A percentile compares a stretch with the other conserved stretches of the same genome.
Conservation (phyloP, 1,140 invertebrate genomes). For the Parapsyche elsis region DNA sequence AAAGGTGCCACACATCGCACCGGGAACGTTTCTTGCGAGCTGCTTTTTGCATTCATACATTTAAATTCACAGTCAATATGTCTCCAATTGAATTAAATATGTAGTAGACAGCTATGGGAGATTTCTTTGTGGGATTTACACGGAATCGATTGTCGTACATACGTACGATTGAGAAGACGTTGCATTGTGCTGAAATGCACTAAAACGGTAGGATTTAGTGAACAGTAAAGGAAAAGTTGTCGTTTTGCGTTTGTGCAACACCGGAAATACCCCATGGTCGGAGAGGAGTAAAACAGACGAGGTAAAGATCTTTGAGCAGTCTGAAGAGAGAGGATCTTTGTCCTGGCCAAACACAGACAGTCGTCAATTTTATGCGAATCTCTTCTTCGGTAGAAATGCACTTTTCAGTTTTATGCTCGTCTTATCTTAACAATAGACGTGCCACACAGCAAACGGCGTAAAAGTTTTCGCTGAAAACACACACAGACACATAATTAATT, state of each 20-base stretch:
- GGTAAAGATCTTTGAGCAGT: background rate
- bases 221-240: background rate
- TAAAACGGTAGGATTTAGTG: slow-evolving; percentile 4
- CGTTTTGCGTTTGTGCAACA: slow-evolving; percentile 5
- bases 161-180: background rate
- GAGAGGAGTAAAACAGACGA: background rate
- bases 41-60: no score
- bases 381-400: slow-evolving; percentile 47
- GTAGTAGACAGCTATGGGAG: no score
- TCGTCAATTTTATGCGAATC: slow-evolving; percentile 52
- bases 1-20: no score
- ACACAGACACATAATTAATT: background rate
- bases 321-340: slow-evolving; percentile 10
- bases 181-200: background rate
- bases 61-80: no score
- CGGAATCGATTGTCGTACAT: background rate
- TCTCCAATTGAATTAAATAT: no score
- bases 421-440: slow-evolving; percentile 44
- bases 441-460: background rate
- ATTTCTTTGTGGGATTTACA: background rate
- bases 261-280: slow-evolving; percentile 3
- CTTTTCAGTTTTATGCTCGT: slow-evolving; percentile 48
- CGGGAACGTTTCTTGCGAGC: no score
- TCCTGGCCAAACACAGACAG: slow-evolving; percentile 36
- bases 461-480: no score